These are phyloP conservation scores for Wasmannia auropunctata DNA, from an alignment of 1,140 invertebrate genomes.

Conservation along the genomic window DNA sequence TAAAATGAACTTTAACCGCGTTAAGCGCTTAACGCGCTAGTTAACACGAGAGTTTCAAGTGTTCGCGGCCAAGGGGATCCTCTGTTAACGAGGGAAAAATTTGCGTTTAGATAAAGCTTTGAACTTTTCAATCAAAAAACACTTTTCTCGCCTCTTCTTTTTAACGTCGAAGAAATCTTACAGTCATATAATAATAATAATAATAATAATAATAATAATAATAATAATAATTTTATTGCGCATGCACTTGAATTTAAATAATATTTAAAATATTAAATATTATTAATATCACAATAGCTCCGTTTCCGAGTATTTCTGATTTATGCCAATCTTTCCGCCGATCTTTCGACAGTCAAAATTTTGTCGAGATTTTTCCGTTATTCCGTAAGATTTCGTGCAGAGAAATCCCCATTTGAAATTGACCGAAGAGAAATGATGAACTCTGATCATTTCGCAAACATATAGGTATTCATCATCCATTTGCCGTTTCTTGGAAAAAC, in stretches of 20 bases:
- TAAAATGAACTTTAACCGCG: constrained; percentile 42
- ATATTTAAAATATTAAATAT: no score
- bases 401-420: not conserved
- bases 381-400: not conserved
- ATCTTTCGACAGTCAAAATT: not conserved
- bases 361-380: not conserved
- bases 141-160: not conserved
- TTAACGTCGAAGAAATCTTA: not conserved
- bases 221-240: no score
- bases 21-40: constrained; percentile 23
- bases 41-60: constrained; percentile 26
- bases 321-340: not conserved
- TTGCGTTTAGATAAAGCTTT: not conserved
- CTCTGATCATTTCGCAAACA: not conserved
- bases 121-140: not conserved
- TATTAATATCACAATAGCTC: no score
- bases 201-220: no score
- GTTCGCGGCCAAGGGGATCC: not conserved
- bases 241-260: no score
- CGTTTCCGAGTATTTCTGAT: not conserved
- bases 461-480: not conserved
- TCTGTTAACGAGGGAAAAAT: not conserved
- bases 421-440: not conserved
- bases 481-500: not conserved
- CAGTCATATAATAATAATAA: no score